Evolutionary conservation across 2,113 vertebrate species (phyloP).

Genomic region (Nothoprocta pentlandii): DNA sequence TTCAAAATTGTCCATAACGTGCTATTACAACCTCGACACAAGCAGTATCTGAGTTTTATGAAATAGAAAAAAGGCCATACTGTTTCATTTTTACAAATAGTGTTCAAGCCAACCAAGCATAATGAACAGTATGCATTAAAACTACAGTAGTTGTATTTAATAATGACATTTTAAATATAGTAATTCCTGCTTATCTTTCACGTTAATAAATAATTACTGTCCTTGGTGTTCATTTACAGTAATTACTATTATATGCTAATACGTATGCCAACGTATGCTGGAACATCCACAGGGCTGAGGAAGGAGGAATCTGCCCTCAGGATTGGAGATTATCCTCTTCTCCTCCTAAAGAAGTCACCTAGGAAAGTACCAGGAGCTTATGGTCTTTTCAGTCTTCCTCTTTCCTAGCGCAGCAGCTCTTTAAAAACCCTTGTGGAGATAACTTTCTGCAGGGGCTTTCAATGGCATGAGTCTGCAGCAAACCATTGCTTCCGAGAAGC

Average conservation of each 20-base stretch:
- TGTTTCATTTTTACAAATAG: neutral
- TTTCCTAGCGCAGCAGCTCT: neutral
- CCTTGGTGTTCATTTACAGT: neutral
- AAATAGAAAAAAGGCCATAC: neutral
- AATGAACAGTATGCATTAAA: neutral
- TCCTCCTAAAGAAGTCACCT: neutral
- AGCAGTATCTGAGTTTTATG: neutral
- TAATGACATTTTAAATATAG: neutral
- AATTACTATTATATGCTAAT: neutral
- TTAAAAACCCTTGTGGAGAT: neutral
- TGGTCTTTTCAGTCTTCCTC: neutral
- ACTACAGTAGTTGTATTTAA: neutral
- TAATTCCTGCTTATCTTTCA: neutral
- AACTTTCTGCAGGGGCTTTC: neutral
- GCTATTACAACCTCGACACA: neutral
- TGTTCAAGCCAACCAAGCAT: neutral
- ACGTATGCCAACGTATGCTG: neutral
- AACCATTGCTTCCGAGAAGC: neutral
- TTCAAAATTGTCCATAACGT: neutral
- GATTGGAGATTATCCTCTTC: neutral
- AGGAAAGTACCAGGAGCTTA: neutral
- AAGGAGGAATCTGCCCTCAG: neutral
- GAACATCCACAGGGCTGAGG: neutral
- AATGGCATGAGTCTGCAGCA: neutral
- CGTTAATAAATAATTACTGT: conserved; percentile 8